phyloP scores from a whole-genome alignment of 2,888 invertebrate species.

The Scaptomyza flava region DNA sequence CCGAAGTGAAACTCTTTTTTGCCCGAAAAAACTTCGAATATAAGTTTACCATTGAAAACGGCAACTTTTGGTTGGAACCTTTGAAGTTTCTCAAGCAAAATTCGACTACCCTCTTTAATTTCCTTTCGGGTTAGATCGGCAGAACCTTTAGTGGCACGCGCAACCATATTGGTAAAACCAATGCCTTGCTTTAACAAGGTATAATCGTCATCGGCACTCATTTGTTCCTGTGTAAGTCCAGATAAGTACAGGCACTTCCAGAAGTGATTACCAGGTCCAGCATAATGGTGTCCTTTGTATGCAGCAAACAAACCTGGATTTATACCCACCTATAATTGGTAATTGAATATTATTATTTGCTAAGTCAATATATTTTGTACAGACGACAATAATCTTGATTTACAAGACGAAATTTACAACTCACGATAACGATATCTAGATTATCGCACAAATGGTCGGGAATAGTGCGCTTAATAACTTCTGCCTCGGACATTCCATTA shows the following conservation, averaged over 20 bases:
- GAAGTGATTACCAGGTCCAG: constrained; percentile 99
- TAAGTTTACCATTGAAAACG: constrained; percentile 99
- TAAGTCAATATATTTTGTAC: not conserved
- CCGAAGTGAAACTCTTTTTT: constrained; percentile 99
- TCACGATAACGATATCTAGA: constrained; percentile 99
- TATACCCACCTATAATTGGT: constrained; percentile 93
- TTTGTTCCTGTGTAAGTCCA: constrained; percentile 96
- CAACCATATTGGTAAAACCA: constrained; percentile 99
- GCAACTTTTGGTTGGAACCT: constrained; percentile 98
- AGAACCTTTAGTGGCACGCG: constrained; percentile 97
- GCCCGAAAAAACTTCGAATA: constrained; percentile 98
- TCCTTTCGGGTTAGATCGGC: constrained; percentile 97
- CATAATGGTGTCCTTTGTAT: constrained; percentile 99
- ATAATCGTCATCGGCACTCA: constrained; percentile 98
- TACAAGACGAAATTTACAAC: constrained; percentile 86
- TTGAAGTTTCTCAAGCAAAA: constrained; percentile 94
- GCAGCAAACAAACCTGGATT: constrained; percentile 99
- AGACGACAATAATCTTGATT: not conserved
- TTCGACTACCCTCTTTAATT: constrained; percentile 96
- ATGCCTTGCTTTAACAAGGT: constrained; percentile 97
- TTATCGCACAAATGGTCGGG: constrained; percentile 97
- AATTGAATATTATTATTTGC: not conserved
- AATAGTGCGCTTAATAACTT: constrained; percentile 95
- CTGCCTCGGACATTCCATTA: constrained; percentile 98
- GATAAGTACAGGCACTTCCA: constrained; percentile 99